Percentiles rank a stretch among this genome's conserved stretches.
Conservation (phyloP, 1,140 invertebrate genomes). For the Atta texana region DNA sequence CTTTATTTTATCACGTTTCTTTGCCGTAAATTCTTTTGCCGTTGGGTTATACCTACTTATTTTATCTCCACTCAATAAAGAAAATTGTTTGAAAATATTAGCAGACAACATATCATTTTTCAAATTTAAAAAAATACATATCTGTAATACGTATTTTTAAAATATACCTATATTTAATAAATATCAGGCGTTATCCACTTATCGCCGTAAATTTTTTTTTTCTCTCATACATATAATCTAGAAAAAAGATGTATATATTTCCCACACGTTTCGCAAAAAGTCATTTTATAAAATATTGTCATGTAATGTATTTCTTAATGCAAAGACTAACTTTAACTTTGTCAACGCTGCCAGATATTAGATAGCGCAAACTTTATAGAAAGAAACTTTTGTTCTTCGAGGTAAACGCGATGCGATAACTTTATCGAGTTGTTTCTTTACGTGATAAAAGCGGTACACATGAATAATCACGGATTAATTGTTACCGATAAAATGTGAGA, state of each 20-base stretch:
- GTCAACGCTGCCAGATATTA: too few relatives aligned
- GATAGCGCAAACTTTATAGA: background rate
- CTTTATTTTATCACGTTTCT: background rate
- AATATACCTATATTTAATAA: background rate
- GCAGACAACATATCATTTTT: background rate
- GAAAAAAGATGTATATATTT: background rate
- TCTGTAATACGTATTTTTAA: background rate
- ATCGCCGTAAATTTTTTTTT: background rate
- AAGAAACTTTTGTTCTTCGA: background rate
- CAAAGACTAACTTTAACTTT: constrained; percentile 4
- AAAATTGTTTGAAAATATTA: background rate
- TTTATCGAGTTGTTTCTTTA: background rate
- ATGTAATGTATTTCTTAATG: background rate
- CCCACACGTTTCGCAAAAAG: background rate
- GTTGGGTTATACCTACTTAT: background rate
- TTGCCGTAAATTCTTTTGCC: background rate
- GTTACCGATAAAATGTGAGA: background rate
- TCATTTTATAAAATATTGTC: background rate
- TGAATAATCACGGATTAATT: background rate
- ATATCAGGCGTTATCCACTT: background rate
- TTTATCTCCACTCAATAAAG: background rate
- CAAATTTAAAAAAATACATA: background rate
- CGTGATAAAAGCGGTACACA: background rate
- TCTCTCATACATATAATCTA: background rate
- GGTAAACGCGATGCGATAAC: background rate